These are phyloP conservation scores for Halichondria panicea DNA, from an alignment of 37 sponge, comb jelly and placozoan genomes.

Conservation along the genomic window DNA sequence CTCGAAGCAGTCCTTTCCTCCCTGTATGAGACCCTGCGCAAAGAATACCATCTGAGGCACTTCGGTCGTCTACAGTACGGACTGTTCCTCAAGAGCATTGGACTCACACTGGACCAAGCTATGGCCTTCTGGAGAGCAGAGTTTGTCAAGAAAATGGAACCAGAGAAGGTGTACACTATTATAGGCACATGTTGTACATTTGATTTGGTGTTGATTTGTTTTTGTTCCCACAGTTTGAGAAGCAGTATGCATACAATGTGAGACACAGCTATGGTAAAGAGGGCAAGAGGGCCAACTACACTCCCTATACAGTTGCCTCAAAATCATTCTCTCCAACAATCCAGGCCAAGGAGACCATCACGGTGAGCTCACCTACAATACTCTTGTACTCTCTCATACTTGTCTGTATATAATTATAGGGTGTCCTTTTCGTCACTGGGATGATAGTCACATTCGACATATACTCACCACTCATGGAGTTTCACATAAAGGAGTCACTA, in stretches of 20 bases:
- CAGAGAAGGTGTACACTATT: conserved; percentile 89
- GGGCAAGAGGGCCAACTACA: conserved; percentile 92
- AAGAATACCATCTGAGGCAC: conserved; percentile 90
- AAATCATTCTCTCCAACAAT: conserved; percentile 85
- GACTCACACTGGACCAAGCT: conserved; percentile 84
- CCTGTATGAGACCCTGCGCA: conserved; percentile 86
- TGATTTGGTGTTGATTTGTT: neutral
- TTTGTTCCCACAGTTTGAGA: conserved; percentile 75
- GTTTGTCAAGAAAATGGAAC: conserved; percentile 84
- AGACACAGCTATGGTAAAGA: conserved; percentile 94
- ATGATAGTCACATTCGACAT: conserved; percentile 51
- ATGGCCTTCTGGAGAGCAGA: conserved; percentile 85
- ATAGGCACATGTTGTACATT: no score
- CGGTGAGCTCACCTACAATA: conserved; percentile 45
- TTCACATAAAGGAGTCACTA: conserved; percentile 16
- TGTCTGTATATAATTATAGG: no score
- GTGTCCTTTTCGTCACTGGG: conserved; percentile 92
- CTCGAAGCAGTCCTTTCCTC: conserved; percentile 82
- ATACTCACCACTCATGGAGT: conserved; percentile 60
- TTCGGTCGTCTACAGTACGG: conserved; percentile 93
- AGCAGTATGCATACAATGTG: conserved; percentile 93
- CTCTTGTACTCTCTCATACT: no score
- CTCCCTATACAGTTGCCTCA: conserved; percentile 94
- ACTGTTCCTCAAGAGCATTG: conserved; percentile 89
- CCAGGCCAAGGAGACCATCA: conserved; percentile 89